Evolutionary conservation across 2,797 vertebrate species (phyloP).

Genomic region (Neoniphon sammara): DNA sequence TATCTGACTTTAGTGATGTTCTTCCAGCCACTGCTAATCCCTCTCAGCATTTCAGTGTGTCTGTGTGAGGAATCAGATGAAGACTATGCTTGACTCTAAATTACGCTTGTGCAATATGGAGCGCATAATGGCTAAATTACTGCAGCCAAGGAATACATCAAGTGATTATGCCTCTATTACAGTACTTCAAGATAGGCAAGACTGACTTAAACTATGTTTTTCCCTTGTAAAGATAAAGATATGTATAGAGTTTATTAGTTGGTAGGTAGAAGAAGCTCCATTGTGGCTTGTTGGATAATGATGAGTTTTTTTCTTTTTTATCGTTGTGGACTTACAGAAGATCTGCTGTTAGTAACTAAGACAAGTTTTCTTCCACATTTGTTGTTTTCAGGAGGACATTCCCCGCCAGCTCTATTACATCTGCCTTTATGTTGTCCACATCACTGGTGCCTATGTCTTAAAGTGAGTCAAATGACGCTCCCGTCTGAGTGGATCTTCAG

Average conservation of each 20-base stretch:
- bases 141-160: background rate
- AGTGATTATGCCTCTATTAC: background rate
- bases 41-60: background rate
- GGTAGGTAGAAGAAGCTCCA: background rate
- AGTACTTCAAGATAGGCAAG: background rate
- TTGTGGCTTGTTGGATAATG: background rate
- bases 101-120: background rate
- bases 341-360: background rate
- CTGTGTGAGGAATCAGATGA: slow-evolving; percentile 6
- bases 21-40: background rate
- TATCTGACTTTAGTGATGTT: background rate
- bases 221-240: background rate
- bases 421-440: slow-evolving; percentile 89
- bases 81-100: background rate
- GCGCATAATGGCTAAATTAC: background rate
- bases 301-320: background rate
- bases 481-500: background rate
- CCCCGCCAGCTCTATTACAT: slow-evolving; percentile 89
- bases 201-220: background rate
- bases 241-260: too few species aligned
- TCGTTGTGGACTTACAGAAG: background rate
- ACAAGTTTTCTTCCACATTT: background rate
- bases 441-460: slow-evolving; percentile 88
- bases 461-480: slow-evolving; percentile 81
- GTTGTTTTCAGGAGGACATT: slow-evolving; percentile 85